Evolutionary conservation across 2,888 invertebrate species (phyloP).

Genomic region (Xestobium rufovillosum): DNA sequence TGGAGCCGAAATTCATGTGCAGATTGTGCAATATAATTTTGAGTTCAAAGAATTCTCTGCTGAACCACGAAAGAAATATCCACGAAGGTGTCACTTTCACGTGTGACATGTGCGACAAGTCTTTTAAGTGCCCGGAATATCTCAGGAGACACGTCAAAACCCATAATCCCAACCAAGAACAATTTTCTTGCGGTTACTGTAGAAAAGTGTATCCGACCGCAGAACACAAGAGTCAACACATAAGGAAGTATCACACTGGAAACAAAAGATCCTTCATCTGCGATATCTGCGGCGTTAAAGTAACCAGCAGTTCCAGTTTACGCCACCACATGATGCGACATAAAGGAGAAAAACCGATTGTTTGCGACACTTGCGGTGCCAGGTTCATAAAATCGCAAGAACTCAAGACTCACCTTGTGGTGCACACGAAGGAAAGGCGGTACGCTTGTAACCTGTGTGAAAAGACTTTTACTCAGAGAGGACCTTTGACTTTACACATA

Average conservation of each 20-base stretch:
- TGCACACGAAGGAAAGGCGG: constrained; percentile 22
- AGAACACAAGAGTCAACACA: too few species aligned
- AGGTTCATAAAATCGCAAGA: not conserved
- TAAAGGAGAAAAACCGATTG: constrained; percentile 5
- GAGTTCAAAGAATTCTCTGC: too few species aligned
- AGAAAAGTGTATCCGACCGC: too few species aligned
- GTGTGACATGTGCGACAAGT: too few species aligned
- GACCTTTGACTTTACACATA: constrained; percentile 20
- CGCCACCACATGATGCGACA: constrained; percentile 14
- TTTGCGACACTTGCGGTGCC: constrained; percentile 8
- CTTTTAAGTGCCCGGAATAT: too few species aligned
- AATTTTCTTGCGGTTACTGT: too few species aligned
- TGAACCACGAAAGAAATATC: too few species aligned
- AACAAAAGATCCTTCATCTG: constrained; percentile 24
- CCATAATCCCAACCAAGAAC: too few species aligned
- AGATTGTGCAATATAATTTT: too few species aligned
- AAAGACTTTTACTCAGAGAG: constrained; percentile 15
- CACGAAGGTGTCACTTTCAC: too few species aligned
- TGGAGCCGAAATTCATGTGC: too few species aligned
- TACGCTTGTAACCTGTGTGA: constrained; percentile 18
- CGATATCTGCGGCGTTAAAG: constrained; percentile 15
- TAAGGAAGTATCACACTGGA: constrained; percentile 42
- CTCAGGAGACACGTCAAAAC: too few species aligned
- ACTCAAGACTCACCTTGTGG: constrained; percentile 20
- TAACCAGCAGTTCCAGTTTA: constrained; percentile 8